Base-by-base conservation (phyloP, 2,888 invertebrate species). In the Cistogaster globosa region DNA sequence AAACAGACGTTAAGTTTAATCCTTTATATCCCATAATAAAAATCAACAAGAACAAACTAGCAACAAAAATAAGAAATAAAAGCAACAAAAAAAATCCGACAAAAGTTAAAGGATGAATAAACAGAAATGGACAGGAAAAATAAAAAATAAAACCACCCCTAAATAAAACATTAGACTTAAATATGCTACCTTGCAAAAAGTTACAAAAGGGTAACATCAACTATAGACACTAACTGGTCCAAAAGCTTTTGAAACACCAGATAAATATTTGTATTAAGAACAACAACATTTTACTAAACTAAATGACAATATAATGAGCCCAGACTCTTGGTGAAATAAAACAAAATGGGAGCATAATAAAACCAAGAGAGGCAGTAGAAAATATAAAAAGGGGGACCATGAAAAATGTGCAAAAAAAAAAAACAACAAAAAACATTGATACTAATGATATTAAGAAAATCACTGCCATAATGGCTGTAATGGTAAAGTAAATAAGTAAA, bases 221-320 rank as follows among this genome's bases (percentile, higher is more conserved):
- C 45, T 62, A 7, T 45, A 53, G n/a, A 20, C 84, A 67, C 48
- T 20, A 32, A 62, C 22, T 79, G 32, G 32, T 14, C 42, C 72
- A 26, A 63, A 42, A 67, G 38, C 77, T 53, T 53, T 68, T 38
- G 45, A 38, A 51, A 51, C 51, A 60, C 16, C 57, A 58, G 78
- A 81, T 85, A 75, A 79, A 81, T 48, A 71, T 58, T 71, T 71
- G 20, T 55, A 75, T 58, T 71, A 67, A 65, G 67, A 82, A 78
- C 75, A n/a, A n/a, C 72, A 85, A 82, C 75, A 85, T 82, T 79
- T 82, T 79, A 84, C 82, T 84, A 71, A 78, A 88, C 87, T 89
- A 90, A 91, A 91, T 91, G 89, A 90, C 90, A 88, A 90, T 89
- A 90, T 91, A 91, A 91, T 91, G 91, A 91, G 91, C 89, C 89